A percentile compares a stretch with the other conserved stretches of the same genome.
These are phyloP conservation scores for Lepetodrilus schrolli DNA, from an alignment of 2,888 invertebrate genomes.

Conservation along the genomic window DNA sequence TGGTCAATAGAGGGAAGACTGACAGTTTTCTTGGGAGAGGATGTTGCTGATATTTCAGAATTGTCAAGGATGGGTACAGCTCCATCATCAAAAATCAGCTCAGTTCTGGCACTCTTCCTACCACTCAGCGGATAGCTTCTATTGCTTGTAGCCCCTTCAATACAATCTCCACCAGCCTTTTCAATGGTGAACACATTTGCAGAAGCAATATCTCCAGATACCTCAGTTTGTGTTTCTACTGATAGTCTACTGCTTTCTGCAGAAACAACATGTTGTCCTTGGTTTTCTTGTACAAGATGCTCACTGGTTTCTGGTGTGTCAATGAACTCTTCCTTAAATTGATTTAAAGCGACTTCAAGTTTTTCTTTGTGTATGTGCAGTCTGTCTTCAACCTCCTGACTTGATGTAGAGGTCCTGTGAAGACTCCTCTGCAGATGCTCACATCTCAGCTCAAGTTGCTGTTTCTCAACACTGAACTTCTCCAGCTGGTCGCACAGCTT, in stretches of 20 bases:
- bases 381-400: slow-evolving; percentile 30
- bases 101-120: not conserved
- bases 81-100: not conserved
- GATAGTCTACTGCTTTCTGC: not conserved
- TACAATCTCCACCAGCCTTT: not conserved
- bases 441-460: slow-evolving; percentile 23
- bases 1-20: not conserved
- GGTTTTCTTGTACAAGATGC: not conserved
- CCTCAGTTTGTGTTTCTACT: not conserved
- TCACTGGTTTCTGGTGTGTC: not conserved
- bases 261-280: not conserved
- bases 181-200: not conserved
- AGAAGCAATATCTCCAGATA: not conserved
- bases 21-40: not conserved
- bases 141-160: not conserved
- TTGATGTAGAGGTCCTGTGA: slow-evolving; percentile 13
- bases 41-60: not conserved
- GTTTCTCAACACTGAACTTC: slow-evolving; percentile 16
- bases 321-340: not conserved
- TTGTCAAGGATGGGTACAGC: not conserved
- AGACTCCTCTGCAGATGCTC: slow-evolving; percentile 22
- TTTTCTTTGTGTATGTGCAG: slow-evolving; percentile 25
- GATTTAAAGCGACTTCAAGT: not conserved
- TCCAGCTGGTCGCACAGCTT: slow-evolving; percentile 29
- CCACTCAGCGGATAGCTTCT: not conserved